Evolutionary conservation across 2,888 invertebrate genomes (phyloP).

Genomic region (Eupithecia dodoneata): DNA sequence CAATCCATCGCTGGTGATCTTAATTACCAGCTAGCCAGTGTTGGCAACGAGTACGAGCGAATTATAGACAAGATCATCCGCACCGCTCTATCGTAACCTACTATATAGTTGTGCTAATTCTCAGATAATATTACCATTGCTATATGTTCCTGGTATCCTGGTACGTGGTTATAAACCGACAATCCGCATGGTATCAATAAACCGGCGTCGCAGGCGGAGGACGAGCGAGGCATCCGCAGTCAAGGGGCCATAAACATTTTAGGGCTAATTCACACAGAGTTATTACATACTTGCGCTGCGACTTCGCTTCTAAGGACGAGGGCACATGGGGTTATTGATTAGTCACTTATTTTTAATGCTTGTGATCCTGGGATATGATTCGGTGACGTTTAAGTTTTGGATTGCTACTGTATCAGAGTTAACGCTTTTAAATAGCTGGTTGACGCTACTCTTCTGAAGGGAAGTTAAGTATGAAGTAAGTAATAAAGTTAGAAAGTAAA

Average conservation of each 20-base stretch:
- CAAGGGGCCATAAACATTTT: constrained; percentile 54
- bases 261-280: constrained; percentile 58
- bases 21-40: background rate
- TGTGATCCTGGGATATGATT: background rate
- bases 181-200: background rate
- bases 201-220: constrained; percentile 14
- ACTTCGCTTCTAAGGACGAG: constrained; percentile 34
- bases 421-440: background rate
- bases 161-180: background rate
- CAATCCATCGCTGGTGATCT: background rate
- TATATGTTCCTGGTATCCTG: background rate
- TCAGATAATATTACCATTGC: background rate
- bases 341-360: background rate
- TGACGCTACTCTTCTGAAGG: background rate
- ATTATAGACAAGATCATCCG: background rate
- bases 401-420: background rate
- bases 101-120: background rate
- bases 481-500: no score
- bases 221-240: constrained; percentile 43
- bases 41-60: background rate
- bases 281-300: constrained; percentile 47
- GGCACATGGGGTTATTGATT: constrained; percentile 11
- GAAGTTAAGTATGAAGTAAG: background rate
- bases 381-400: background rate
- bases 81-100: background rate